phyloP scores from a whole-genome alignment of 92 coral and sea anemone species.

The Chrysogorgia sp. region DNA sequence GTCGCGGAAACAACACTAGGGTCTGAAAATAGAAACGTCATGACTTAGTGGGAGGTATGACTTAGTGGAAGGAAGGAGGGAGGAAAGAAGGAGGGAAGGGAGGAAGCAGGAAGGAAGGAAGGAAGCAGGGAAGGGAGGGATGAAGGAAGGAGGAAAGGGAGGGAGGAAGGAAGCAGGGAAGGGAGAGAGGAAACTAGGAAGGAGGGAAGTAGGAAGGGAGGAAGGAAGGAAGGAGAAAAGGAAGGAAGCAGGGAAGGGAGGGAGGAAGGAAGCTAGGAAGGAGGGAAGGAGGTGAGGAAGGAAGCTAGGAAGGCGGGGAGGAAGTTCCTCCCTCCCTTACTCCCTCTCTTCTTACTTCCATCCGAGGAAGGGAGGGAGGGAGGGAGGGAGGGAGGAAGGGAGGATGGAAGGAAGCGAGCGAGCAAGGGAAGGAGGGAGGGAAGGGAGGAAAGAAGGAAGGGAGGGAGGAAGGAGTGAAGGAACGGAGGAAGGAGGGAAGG shows the following conservation, averaged over 20 bases:
- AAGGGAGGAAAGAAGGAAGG: neutral
- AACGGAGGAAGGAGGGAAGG: constrained; percentile 9
- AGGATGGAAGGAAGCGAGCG: constrained; percentile 3
- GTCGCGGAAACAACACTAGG: constrained; percentile 10
- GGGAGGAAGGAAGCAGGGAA: too few relatives aligned
- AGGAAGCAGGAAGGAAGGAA: too few relatives aligned
- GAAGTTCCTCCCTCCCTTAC: too few relatives aligned
- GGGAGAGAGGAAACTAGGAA: too few relatives aligned
- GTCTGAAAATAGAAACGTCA: too few relatives aligned
- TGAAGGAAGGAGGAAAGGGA: too few relatives aligned
- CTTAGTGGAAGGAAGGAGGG: too few relatives aligned
- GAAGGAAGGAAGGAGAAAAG: neutral
- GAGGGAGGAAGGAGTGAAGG: neutral
- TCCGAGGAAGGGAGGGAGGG: neutral
- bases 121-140: too few relatives aligned
- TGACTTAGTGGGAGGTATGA: too few relatives aligned
- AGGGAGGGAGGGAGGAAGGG: neutral
- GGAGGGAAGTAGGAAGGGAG: neutral
- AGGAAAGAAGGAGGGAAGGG: too few relatives aligned
- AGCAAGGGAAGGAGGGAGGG: neutral
- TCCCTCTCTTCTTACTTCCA: too few relatives aligned
- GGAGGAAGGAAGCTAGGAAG: neutral
- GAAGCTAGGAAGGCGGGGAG: neutral
- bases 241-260: neutral
- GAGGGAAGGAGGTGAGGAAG: neutral